Evolutionary conservation across 1,140 invertebrate genomes (phyloP).

Genomic region (Anastatus disparis): DNA sequence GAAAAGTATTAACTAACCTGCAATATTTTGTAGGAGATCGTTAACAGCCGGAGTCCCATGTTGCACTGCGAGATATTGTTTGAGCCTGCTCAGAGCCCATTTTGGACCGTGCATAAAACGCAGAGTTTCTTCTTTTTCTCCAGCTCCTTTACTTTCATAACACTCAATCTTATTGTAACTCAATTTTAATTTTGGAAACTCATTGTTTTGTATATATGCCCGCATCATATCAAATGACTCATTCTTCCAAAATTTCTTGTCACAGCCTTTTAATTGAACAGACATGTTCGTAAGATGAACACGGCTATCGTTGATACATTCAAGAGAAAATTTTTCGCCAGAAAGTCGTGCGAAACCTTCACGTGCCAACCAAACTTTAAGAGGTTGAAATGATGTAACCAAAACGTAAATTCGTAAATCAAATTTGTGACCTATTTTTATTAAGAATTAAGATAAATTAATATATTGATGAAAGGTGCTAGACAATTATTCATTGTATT

Average conservation of each 20-base stretch:
- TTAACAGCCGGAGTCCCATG: conserved; percentile 63
- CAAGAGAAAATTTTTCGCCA: conserved; percentile 70
- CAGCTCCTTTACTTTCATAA: no score
- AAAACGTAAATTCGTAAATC: conserved; percentile 59
- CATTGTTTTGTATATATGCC: neutral
- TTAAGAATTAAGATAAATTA: no score
- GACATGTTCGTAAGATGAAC: conserved; percentile 74
- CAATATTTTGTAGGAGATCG: conserved; percentile 69
- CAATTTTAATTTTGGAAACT: neutral
- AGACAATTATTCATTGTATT: no score
- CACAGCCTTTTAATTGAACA: conserved; percentile 64
- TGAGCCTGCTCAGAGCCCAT: conserved; percentile 60
- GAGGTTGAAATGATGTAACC: conserved; percentile 67
- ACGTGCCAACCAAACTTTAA: conserved; percentile 74
- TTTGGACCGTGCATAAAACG: conserved; percentile 55
- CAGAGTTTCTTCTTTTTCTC: no score
- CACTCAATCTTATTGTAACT: neutral
- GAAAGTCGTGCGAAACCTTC: conserved; percentile 73
- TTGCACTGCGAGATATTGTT: conserved; percentile 57
- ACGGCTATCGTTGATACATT: conserved; percentile 61
- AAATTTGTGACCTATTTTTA: conserved; percentile 64
- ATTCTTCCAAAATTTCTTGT: no score
- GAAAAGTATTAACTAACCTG: conserved; percentile 61
- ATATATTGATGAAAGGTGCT: no score
- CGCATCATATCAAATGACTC: no score